These are phyloP conservation scores for Hesperia comma DNA, from an alignment of 2,888 invertebrate species.

Conservation along the genomic window DNA sequence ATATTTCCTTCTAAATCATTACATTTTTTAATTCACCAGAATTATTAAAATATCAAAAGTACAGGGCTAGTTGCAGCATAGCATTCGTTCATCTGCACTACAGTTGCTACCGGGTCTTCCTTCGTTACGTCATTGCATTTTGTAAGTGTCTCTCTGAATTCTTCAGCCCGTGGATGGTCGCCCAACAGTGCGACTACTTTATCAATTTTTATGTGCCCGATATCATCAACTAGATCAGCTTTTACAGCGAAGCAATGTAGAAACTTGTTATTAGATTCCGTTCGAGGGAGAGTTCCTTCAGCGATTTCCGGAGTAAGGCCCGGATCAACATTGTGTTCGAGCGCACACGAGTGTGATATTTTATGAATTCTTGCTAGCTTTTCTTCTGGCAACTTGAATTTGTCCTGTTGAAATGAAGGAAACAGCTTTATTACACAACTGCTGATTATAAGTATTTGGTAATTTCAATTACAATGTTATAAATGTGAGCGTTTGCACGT, in stretches of 20 bases:
- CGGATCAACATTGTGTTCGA: neutral
- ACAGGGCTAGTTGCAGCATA: neutral
- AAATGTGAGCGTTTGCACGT: too few species aligned
- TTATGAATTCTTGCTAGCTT: neutral
- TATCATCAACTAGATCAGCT: neutral
- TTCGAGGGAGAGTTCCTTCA: neutral
- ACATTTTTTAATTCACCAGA: too few species aligned
- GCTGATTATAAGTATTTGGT: too few species aligned
- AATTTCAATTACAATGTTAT: too few species aligned
- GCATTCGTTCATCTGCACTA: neutral
- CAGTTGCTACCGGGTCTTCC: neutral
- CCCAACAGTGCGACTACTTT: neutral
- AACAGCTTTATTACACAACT: too few species aligned
- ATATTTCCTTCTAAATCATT: too few species aligned
- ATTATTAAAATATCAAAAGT: neutral
- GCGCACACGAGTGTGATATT: neutral
- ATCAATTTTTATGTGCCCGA: neutral
- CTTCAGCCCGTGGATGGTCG: neutral
- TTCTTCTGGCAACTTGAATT: neutral
- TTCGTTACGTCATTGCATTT: constrained; percentile 1
- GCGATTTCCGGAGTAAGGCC: neutral
- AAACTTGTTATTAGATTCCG: neutral
- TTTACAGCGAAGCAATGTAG: neutral
- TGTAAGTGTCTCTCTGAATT: neutral
- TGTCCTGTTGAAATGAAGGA: neutral